phyloP scores from a whole-genome alignment of 2,113 vertebrate species.

The Calonectris borealis region DNA sequence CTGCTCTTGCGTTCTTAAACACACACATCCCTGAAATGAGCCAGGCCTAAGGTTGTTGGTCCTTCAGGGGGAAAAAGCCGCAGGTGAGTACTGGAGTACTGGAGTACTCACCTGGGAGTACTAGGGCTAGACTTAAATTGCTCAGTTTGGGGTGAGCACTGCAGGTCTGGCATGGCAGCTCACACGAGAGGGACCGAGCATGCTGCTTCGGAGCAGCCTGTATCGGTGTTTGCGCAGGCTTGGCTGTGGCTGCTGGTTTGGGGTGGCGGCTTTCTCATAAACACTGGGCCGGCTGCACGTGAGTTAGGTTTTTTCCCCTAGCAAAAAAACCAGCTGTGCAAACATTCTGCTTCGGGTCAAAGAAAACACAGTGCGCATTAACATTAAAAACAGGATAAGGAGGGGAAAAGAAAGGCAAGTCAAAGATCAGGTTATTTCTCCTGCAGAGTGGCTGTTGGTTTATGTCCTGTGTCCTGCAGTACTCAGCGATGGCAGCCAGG shows the following conservation, averaged over 20 bases:
- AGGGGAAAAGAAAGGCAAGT: neutral
- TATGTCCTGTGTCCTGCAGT: neutral
- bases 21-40: neutral
- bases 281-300: fast-evolving
- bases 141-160: neutral
- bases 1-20: neutral
- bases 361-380: neutral
- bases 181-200: fast-evolving
- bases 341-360: neutral
- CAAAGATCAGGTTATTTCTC: neutral
- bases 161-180: neutral
- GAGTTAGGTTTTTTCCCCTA: neutral
- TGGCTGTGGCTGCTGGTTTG: neutral
- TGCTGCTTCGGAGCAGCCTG: neutral
- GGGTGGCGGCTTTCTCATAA: neutral
- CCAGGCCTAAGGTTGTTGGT: neutral
- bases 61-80: neutral
- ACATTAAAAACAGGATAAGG: neutral
- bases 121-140: neutral
- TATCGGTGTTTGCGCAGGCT: neutral
- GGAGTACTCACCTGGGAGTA: neutral
- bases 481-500: neutral
- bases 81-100: neutral
- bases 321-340: neutral
- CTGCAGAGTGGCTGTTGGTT: neutral